Evolutionary conservation across 1,140 invertebrate genomes (phyloP).

Genomic region (Brachionus manjavacas): DNA sequence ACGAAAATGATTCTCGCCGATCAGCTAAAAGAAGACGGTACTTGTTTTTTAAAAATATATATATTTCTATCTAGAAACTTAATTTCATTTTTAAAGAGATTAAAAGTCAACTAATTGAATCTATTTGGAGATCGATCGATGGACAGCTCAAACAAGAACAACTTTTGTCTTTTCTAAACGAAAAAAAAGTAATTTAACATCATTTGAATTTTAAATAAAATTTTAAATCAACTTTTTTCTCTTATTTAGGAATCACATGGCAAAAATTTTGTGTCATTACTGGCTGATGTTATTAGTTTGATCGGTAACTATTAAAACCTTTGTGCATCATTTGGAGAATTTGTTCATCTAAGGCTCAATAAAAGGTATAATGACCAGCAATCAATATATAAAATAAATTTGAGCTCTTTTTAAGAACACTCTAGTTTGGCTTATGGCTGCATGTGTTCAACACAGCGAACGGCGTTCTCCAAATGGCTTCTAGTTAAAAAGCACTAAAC

Average conservation of each 20-base stretch:
- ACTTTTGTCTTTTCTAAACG: neutral
- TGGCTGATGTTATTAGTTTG: constrained; percentile 22
- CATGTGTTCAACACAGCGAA: neutral
- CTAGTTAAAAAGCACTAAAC: neutral
- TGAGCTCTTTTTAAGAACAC: neutral
- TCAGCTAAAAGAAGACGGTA: constrained; percentile 17
- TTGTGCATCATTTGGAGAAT: constrained; percentile 25
- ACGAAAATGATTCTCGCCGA: neutral
- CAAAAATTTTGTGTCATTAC: neutral
- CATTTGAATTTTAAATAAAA: neutral
- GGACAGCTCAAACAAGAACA: constrained; percentile 16
- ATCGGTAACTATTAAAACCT: constrained; percentile 29
- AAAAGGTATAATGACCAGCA: neutral
- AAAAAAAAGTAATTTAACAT: neutral
- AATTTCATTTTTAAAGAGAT: neutral
- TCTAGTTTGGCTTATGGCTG: neutral
- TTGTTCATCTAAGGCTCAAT: neutral
- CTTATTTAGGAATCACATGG: neutral
- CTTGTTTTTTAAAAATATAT: neutral
- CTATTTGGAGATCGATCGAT: constrained; percentile 4
- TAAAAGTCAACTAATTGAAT: constrained; percentile 10
- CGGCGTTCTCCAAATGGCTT: constrained; percentile 15
- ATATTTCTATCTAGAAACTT: neutral
- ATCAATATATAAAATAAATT: neutral
- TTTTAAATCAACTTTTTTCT: neutral